Conservation (phyloP, 2,797 vertebrate genomes). For the Phaenicophaeus curvirostris region DNA sequence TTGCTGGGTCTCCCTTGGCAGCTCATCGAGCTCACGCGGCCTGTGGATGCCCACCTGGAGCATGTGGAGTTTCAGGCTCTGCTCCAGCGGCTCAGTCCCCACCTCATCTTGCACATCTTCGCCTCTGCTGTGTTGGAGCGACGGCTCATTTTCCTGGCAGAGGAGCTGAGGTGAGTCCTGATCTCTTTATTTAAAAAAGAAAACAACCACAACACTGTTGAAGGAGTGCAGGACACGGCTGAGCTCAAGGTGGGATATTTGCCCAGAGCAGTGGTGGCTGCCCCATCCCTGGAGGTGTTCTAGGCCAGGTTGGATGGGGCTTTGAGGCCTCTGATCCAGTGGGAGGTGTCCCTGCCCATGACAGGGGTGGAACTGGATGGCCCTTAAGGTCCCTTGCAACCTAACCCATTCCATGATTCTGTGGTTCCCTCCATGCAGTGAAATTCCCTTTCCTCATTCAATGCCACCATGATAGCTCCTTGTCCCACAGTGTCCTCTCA, state of each 20-base stretch:
- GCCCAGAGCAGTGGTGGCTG: no score
- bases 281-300: no score
- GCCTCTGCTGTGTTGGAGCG: slow-evolving; percentile 87
- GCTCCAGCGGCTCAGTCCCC: slow-evolving; percentile 81
- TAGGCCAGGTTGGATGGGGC: no score
- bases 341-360: no score
- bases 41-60: slow-evolving; percentile 91
- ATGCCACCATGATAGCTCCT: background rate
- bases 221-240: background rate
- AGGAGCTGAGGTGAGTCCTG: slow-evolving; percentile 87
- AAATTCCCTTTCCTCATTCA: background rate
- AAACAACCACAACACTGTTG: background rate
- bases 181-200: background rate
- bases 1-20: slow-evolving; percentile 43
- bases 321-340: no score
- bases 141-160: slow-evolving; percentile 89
- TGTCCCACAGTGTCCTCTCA: slow-evolving; percentile 84
- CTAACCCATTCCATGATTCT: no score
- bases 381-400: no score
- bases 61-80: slow-evolving; percentile 90
- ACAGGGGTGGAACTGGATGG: no score
- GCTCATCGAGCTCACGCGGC: slow-evolving; percentile 91
- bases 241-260: background rate
- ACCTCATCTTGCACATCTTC: slow-evolving; percentile 88
- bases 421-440: background rate